Base-by-base conservation (phyloP, 2,888 invertebrate genomes). In the Lithophane ornitopus region DNA sequence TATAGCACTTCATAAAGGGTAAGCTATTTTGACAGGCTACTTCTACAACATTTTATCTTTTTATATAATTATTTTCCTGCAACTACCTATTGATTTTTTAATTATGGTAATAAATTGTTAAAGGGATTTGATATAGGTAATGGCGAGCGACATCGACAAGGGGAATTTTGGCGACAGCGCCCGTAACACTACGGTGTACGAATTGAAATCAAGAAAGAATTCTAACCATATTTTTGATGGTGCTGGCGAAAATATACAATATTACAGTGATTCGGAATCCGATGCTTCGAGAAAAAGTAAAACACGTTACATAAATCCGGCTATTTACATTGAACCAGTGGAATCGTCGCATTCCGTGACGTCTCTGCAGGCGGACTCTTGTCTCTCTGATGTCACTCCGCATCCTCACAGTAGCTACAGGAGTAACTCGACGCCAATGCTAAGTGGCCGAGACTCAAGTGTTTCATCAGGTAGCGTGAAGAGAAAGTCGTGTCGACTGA, bases 231-330 rank as follows among this genome's bases (percentile, higher is more conserved):
- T 96, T 26, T 95, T 96, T 81, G 95, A 96, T 72, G 96, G 93
- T 3, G 95, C 96, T 19, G 96, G 96, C 34, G 96, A 96, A 85
- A 93, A 96, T 76, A 87, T 95, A 44, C 94, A 94, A 75, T 95
- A 93, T 81, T 92, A 95, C 85, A 96, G 96, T 87, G 96, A 96
- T 84, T 95, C 95, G 0, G 96, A 96, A 81, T 96, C 96, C 0
- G 73, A 91, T 39, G 93, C 88, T 1, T 95, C 96, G 3, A 91
- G 92, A 66, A 94, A 94, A 72, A 95, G 95, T 88, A 96, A 93
- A 87, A 95, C 95, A 8, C 96, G 97, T 77, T 97, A 97, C 87
- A 97, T 97, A 70, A 97, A 97, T 89, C 96, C 97, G 0, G 97
- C 97, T 11, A 97, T 97, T 82, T 97, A 96, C 81, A 95, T 97